Evolutionary conservation across 2,888 invertebrate genomes (phyloP), one percentile per base, ranked within the genome.

Genomic region (Chaetogeoica ovagalla): DNA sequence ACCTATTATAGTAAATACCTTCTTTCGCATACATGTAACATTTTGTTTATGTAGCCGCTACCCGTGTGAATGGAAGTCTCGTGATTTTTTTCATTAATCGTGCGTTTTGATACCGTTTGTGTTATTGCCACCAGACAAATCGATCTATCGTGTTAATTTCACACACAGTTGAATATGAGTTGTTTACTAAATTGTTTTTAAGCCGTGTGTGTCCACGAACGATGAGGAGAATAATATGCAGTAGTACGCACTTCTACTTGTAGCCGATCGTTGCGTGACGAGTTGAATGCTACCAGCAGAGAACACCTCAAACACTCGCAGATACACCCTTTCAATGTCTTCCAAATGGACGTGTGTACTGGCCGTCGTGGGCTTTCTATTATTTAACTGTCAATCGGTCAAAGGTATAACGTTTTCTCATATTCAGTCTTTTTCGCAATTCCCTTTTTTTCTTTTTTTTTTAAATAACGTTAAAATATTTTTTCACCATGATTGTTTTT

Each of bases 181-280:
- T 55, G 55, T 66, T 57, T 21, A 57, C 39, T 11, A 21, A 65
- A 19, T 21, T 39, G 7, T 74, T 65, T 65, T 74, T 66, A 43
- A 76, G 71, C 79, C 71, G 71, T 79, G 71, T 79, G 79, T 43
- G 63, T 63, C 57, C 57, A 55, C 71, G 43, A 39, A 8, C 55
- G 2, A 48, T 48, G 19, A 69, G 43, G 65, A 71, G 57, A 63
- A 79, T 39, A 79, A 30, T 30, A 30, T 30, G 30, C 4, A 65
- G 70, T 70, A 77, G 48, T 48, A 48, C 60, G 15, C 19, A 23
- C 11, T 21, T 62, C 21, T 13, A 57, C 7, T 70, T 77, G 52
- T 60, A 69, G 68, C 37, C n/a, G 7, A 48, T 59, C 59, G n/a
- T 59, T 8, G 3, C 23, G 17, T 17, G 52, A 63, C 37, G 21